A percentile compares a stretch with the other conserved stretches of the same genome.
These are phyloP conservation scores for Conistra vaccinii DNA, from an alignment of 2,888 invertebrate genomes.

Conservation along the genomic window DNA sequence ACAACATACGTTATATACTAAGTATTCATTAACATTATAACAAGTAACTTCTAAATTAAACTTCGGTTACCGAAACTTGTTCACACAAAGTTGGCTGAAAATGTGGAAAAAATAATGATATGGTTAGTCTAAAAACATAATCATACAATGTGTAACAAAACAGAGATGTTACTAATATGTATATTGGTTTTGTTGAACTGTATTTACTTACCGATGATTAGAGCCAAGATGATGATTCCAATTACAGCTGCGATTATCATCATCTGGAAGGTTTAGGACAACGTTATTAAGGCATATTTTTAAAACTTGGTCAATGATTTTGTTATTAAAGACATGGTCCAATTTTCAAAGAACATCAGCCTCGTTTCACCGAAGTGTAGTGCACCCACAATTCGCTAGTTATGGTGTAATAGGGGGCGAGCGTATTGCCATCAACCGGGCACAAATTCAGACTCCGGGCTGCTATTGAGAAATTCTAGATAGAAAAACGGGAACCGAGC, in stretches of 20 bases:
- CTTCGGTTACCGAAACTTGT: conserved; percentile 88
- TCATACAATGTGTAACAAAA: conserved; percentile 70
- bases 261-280: conserved; percentile 91
- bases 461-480: too few species aligned
- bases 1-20: conserved; percentile 83
- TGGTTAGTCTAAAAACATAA: conserved; percentile 83
- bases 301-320: neutral
- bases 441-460: too few species aligned
- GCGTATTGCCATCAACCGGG: too few species aligned
- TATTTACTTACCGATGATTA: conserved; percentile 95
- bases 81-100: conserved; percentile 91
- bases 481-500: too few species aligned
- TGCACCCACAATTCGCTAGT: too few species aligned
- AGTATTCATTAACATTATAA: conserved; percentile 81
- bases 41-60: conserved; percentile 87
- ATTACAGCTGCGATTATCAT: conserved; percentile 98
- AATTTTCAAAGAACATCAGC: neutral
- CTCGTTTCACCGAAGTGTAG: too few species aligned
- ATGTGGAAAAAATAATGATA: conserved; percentile 84
- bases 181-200: conserved; percentile 7
- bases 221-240: conserved; percentile 95
- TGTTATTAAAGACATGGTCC: neutral
- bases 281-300: conserved; percentile 4
- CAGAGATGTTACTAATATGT: conserved; percentile 55
- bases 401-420: too few species aligned